phyloP scores from a whole-genome alignment of 2,888 invertebrate species.

The Lepidocyrtinus sp. region DNA sequence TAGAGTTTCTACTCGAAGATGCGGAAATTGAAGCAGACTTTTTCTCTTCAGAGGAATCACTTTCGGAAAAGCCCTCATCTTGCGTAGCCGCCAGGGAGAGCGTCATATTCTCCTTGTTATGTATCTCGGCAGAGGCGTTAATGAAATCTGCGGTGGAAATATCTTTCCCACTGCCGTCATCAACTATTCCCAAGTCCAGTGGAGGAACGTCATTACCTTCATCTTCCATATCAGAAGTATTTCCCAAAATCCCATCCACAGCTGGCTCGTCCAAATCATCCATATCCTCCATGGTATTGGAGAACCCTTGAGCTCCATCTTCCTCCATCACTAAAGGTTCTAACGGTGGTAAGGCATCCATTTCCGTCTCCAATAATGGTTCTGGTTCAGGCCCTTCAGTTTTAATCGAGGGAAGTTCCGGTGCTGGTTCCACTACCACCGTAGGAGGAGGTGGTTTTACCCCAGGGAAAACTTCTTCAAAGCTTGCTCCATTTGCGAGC shows the following conservation, averaged over 20 bases:
- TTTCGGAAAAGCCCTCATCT: constrained; percentile 69
- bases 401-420: too few species aligned
- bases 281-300: constrained; percentile 53
- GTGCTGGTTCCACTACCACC: constrained; percentile 20
- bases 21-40: constrained; percentile 60
- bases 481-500: constrained; percentile 75
- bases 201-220: constrained; percentile 61
- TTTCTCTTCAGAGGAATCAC: constrained; percentile 62
- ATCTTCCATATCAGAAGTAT: constrained; percentile 61
- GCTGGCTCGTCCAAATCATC: constrained; percentile 66
- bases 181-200: constrained; percentile 51
- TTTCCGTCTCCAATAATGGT: constrained; percentile 41
- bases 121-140: constrained; percentile 29
- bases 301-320: constrained; percentile 33
- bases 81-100: constrained; percentile 49
- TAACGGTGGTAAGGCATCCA: constrained; percentile 34
- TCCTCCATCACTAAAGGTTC: constrained; percentile 34
- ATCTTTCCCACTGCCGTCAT: constrained; percentile 27
- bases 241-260: constrained; percentile 63
- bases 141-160: constrained; percentile 29
- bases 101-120: constrained; percentile 41
- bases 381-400: constrained; percentile 35
- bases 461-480: constrained; percentile 76
- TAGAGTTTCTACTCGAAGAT: constrained; percentile 65
- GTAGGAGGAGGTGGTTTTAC: constrained; percentile 49